Evolutionary conservation across 1,140 invertebrate species (phyloP).

Genomic region (Paraescarpia echinospica): DNA sequence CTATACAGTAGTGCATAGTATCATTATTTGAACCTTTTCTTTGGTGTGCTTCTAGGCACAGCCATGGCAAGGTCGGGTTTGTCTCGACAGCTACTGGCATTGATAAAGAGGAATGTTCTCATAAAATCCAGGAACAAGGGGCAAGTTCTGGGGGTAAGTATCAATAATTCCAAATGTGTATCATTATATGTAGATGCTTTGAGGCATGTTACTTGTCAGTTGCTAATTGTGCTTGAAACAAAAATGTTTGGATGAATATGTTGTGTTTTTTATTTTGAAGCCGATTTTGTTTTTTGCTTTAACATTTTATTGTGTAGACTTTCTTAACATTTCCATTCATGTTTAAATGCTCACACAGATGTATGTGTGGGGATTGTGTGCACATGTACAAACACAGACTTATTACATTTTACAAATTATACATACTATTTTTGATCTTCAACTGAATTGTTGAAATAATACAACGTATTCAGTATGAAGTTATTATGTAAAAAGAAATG

Average conservation of each 20-base stretch:
- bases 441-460: neutral
- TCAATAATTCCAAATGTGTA: neutral
- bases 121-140: constrained; percentile 16
- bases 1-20: too few relatives aligned
- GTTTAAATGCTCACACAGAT: too few relatives aligned
- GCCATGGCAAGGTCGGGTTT: constrained; percentile 8
- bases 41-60: neutral
- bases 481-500: neutral
- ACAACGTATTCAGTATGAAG: neutral
- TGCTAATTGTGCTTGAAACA: neutral
- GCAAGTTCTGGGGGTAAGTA: neutral
- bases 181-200: too few relatives aligned
- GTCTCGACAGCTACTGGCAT: constrained; percentile 9
- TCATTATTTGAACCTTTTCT: neutral
- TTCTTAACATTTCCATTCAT: too few relatives aligned
- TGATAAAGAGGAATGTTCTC: constrained; percentile 16
- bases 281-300: too few relatives aligned
- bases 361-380: too few relatives aligned
- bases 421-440: neutral
- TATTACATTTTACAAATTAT: neutral
- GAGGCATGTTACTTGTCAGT: neutral
- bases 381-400: neutral
- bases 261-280: neutral
- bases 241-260: neutral
- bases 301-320: too few relatives aligned